Evolutionary conservation across 1,140 invertebrate species (phyloP), one percentile per base, ranked within the genome.

Genomic region (Trichoplusia ni): DNA sequence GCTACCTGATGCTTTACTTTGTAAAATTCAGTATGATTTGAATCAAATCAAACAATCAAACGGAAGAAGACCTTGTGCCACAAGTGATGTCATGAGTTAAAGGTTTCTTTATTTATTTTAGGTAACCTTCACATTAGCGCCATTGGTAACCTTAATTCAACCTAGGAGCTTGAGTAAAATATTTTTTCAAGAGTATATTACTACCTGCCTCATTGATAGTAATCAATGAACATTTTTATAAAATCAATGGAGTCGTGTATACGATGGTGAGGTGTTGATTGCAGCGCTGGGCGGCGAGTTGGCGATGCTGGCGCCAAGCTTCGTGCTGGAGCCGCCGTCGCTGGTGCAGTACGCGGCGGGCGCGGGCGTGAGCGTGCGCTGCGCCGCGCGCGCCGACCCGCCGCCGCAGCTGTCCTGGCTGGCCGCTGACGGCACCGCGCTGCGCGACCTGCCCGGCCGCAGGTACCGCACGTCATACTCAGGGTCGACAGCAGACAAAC

Each of bases 391-490:
- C 7, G 82, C 77, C 0, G 53, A 69, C 11, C 81, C 82, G 14
- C 62, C 75, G 19, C 84, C 81, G 9, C 49, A 47, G 9, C 2
- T 84, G 35, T 16, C 64, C 35, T 89, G 86, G 84, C 71, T 83
- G 14, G 56, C 65, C 1, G 79, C 73, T 11, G 83, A 86, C 62
- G 77, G 77, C 18, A 21, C 70, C 2, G 47, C 56, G 21, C 70
- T 82, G 6, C 21, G 13, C 0, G 77, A 82, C 54, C 23, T 38
- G 4, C 75, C 79, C 1, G 71, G 75, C 0, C 25, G 75, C n/a
- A 80, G 82, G 56, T 60, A 16, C 11, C 37, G 13, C 13, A 2
- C n/a, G 2, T n/a, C 29, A 7, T n/a, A n/a, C n/a, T n/a, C n/a
- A n/a, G n/a, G n/a, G n/a, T n/a, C n/a, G n/a, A n/a, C n/a, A n/a